Base-by-base conservation (phyloP, 2,797 vertebrate species). In the Xiphorhynchus erythropygius region DNA sequence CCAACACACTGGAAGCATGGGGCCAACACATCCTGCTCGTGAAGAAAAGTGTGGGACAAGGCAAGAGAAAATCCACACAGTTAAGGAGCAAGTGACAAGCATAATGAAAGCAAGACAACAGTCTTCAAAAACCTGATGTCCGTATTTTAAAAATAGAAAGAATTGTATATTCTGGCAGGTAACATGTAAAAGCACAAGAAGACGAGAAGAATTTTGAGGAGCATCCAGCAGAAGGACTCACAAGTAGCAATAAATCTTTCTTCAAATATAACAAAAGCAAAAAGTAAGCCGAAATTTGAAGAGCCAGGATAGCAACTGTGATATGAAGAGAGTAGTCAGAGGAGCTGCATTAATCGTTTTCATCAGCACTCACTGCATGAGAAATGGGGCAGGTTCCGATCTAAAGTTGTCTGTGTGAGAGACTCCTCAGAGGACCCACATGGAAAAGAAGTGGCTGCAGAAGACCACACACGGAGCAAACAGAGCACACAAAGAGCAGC, bases 301-400 rank as follows among this genome's bases (percentile, higher is more conserved):
- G n/a, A 21, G 18, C 27, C 63, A 21, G 13, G 13, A 11, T 89
- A 25, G 18, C 52, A 46, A 55, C 11, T 0, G 0, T 46, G 21
- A 4, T 68, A 37, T 55, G 41, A 73, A 79, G 77, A 87, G 49
- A 71, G 21, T 21, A 42, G 9, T 55, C 13, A 24, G 46, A 73
- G 60, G 22, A 64, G 11, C 18, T 67, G 19, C 13, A n/a, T 55
- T n/a, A 39, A 49, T 71, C 73, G 18, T 35, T 84, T 89, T 30
- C 33, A 14, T 77, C 55, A 33, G 39, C 1, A 6, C 13, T 83
- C 7, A 2, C 27, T 63, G 41, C 59, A n/a, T 28, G 35, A 74
- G 56, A 74, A 69, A 42, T 0, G 3, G 16, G 25, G 12, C 50
- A 52, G n/a, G 25, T 94, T 81, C 65, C 60, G 33, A 57, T 62